Evolutionary conservation across 2,113 vertebrate species (phyloP).

Genomic region (Crotalus horridus): DNA sequence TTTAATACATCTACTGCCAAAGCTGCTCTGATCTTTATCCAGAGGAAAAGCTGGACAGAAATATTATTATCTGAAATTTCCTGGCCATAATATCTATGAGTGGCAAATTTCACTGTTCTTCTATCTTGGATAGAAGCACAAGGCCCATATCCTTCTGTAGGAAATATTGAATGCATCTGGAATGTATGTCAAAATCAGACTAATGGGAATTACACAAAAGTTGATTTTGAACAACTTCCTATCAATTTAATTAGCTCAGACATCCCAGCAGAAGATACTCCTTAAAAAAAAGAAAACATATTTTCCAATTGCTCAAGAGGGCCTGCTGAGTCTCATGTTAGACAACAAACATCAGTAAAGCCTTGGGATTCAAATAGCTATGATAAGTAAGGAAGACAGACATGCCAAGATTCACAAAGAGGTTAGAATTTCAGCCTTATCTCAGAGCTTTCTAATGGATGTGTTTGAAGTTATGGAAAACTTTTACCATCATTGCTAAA

Average conservation of each 20-base stretch:
- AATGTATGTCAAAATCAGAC: not conserved
- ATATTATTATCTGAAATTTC: not conserved
- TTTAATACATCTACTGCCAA: not conserved
- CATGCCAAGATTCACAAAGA: not conserved
- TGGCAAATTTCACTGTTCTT: not conserved
- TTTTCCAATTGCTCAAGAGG: not conserved
- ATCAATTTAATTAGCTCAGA: not conserved
- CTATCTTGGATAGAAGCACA: too few species aligned
- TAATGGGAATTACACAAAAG: not conserved
- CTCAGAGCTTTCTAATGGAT: not conserved
- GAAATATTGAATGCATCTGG: not conserved
- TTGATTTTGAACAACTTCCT: not conserved
- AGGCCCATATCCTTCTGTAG: not conserved
- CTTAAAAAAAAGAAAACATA: not conserved
- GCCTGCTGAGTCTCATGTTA: not conserved
- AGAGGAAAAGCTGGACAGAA: not conserved
- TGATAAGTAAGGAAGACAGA: constrained; percentile 8
- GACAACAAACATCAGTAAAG: constrained; percentile 2
- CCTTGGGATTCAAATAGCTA: not conserved
- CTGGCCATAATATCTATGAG: not conserved
- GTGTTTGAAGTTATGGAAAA: constrained; percentile 15
- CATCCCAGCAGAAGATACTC: not conserved
- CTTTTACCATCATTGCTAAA: not conserved
- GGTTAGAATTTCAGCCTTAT: constrained; percentile 13
- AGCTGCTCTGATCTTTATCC: not conserved